Evolutionary conservation across 1,140 invertebrate species (phyloP), one percentile per base, ranked within the genome.

Genomic region (Myzus persicae): DNA sequence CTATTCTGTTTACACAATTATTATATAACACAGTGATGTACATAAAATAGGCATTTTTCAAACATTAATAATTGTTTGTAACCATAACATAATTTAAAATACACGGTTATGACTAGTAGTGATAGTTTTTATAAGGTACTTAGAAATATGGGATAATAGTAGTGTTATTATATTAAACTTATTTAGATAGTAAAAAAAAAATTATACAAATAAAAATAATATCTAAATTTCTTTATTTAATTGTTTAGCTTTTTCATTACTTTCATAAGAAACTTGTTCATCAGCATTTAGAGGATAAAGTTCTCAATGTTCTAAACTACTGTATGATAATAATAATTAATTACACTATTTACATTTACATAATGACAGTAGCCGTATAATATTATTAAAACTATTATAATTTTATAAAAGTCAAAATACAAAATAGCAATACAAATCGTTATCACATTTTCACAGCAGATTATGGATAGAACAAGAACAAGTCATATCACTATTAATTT

Each of bases 381-480:
- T 90, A 90, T 42, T 46, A 91, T 46, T 81, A 76, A 48, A 11
- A 46, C n/a, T 91, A 67, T 76, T 91, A 91, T 67, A 67, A 67
- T 91, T 67, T 67, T 46, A 67, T 76, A 67, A 67, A 91, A 67
- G 22, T 91, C 18, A 46, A 91, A 91, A 48, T 81, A 76, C 38
- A 76, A 91, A 91, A 91, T 76, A 91, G 54, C 59, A 91, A 76
- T 91, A 81, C 26, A 91, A 91, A 91, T 91, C 18, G 14, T 76
- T 91, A 92, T 82, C 91, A 92, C 76, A 92, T 92, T 92, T 92
- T 84, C 91, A 92, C 67, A 91, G 42, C 90, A 82, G 90, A 82
- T 91, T 89, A 89, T 89, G 36, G 38, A 89, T 51, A 51, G 14
- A 51, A 89, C 22, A 51, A 89, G 46, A 51, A n/a, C n/a, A 89